Base-by-base conservation (phyloP, 2,888 invertebrate species). In the Brachypalpus laphriformis region DNA sequence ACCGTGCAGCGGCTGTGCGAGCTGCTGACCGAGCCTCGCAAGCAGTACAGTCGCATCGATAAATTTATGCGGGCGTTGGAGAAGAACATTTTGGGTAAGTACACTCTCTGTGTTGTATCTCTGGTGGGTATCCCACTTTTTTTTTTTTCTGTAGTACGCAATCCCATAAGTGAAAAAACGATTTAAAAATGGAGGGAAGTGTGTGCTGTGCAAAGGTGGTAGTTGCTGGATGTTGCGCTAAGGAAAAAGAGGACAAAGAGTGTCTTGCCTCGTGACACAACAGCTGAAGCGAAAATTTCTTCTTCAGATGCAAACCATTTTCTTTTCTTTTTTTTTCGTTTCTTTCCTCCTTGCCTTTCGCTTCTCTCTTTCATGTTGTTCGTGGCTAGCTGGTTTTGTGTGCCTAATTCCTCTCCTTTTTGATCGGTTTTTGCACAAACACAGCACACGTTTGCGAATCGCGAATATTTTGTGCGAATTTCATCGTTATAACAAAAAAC, bases 61-160 rank as follows among this genome's bases (percentile, higher is more conserved):
- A 99, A 99, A 92, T 99, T 97, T 91, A 97, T 99, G 96, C 94
- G 99, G 78, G 99, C 99, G 0, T 94, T 99, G 80, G 99, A 99
- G 91, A 99, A 99, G 92, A 97, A 97, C 89, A 97, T 98, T 88
- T 92, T 97, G 88, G 92, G 92, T 92, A 88, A 89, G 89, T 86
- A 61, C 54, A 56, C 59, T 70, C 49, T 47, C 49, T 57, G 37
- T 83, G 37, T 57, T 57, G 37, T 83, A 28, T 57, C 37, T 71
- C 20, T 51, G 40, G n/a, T n/a, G n/a, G n/a, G 11, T 56, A 51
- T 63, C 37, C 61, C 56, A 76, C 28, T 37, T 78, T 65, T 65
- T 25, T 37, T 78, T 65, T 65, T 61, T 56, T n/a, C 40, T 40
- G 2, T 31, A 8, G 34, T 18, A 37, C 22, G 11, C 42, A 6